Evolutionary conservation across 1,140 invertebrate species (phyloP).

Genomic region (Oscheius sp.): DNA sequence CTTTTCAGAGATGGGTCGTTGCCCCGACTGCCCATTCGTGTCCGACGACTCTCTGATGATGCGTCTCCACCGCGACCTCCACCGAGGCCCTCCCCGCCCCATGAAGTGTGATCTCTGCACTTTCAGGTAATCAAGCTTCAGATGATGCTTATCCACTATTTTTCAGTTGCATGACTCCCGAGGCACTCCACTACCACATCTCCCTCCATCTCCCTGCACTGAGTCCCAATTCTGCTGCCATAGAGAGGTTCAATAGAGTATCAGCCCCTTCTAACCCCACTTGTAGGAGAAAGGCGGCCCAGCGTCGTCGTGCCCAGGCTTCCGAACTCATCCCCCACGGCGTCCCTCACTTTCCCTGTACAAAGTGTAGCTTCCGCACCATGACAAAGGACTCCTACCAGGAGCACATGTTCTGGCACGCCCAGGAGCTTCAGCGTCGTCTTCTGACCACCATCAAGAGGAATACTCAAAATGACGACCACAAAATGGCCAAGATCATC

Average conservation of each 20-base stretch:
- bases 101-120: neutral
- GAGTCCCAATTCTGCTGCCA: neutral
- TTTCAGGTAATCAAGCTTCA: neutral
- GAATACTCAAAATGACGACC: neutral
- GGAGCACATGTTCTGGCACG: neutral
- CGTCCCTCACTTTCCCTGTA: neutral
- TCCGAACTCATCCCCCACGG: neutral
- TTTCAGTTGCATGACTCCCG: neutral
- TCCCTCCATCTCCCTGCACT: conserved; percentile 6
- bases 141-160: neutral
- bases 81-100: neutral
- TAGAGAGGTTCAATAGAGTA: neutral
- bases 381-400: neutral
- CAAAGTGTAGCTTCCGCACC: neutral
- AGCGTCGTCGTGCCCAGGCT: neutral
- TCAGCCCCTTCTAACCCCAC: neutral
- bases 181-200: conserved; percentile 11
- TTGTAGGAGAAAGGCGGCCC: neutral
- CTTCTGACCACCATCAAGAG: neutral
- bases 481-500: neutral
- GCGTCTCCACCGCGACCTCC: neutral
- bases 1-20: neutral
- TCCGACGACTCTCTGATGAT: neutral
- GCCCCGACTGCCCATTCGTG: conserved; percentile 8
- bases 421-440: neutral